Evolutionary conservation across 2,113 vertebrate genomes (phyloP).

Genomic region (Lepidothrix coronata): DNA sequence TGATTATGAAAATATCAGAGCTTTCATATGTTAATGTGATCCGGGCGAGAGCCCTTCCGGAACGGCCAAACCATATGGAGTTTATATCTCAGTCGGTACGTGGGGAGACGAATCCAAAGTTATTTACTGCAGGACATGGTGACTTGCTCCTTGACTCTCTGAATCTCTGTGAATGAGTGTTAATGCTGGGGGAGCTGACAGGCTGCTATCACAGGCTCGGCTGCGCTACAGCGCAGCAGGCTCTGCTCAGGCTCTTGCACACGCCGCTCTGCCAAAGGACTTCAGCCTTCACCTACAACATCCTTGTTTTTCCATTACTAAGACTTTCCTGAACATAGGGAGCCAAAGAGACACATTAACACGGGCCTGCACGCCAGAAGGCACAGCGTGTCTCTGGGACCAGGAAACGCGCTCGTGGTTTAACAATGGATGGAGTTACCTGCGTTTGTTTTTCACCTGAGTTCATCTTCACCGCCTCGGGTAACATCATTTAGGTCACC

Average conservation of each 20-base stretch:
- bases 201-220: neutral
- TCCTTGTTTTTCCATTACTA: constrained; percentile 57
- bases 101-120: neutral
- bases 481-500: neutral
- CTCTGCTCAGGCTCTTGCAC: constrained; percentile 56
- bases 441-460: neutral
- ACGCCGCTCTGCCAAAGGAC: constrained; percentile 40
- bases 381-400: neutral
- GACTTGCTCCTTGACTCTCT: neutral
- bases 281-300: constrained; percentile 52
- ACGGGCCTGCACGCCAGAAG: constrained; percentile 10
- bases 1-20: neutral
- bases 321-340: neutral
- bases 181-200: neutral
- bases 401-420: neutral
- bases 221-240: neutral
- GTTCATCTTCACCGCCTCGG: neutral
- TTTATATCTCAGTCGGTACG: neutral
- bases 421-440: neutral
- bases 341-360: constrained; percentile 36
- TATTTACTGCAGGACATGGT: neutral
- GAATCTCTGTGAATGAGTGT: constrained; percentile 33
- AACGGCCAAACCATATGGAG: neutral
- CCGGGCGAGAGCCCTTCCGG: neutral
- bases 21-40: neutral